phyloP scores from a whole-genome alignment of 2,113 vertebrate species.

The Oreocharis arfaki region DNA sequence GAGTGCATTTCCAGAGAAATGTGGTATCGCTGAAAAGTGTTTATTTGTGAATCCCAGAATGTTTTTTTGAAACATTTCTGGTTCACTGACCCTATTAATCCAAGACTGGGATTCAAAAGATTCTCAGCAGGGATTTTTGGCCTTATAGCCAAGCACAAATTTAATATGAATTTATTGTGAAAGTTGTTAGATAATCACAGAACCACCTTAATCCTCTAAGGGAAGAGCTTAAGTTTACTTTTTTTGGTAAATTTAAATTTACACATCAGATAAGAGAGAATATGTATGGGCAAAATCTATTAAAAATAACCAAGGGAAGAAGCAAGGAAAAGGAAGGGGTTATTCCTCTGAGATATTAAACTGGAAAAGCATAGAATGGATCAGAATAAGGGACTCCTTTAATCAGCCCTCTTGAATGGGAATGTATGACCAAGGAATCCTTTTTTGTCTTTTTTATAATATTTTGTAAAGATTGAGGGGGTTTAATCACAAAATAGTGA shows the following conservation, averaged over 20 bases:
- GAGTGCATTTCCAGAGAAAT: not conserved
- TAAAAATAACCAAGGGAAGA: not conserved
- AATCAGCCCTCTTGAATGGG: not conserved
- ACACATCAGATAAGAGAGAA: not conserved
- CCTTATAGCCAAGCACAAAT: not conserved
- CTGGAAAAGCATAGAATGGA: not conserved
- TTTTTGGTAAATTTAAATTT: not conserved
- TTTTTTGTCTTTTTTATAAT: no score
- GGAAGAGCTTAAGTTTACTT: not conserved
- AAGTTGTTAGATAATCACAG: not conserved
- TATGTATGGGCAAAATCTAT: not conserved
- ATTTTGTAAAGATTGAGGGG: not conserved
- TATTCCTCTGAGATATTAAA: not conserved
- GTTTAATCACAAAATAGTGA: slow-evolving; percentile 2
- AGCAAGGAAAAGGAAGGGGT: not conserved
- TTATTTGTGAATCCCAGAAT: not conserved
- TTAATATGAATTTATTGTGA: not conserved
- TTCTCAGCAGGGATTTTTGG: not conserved
- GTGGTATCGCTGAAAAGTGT: not conserved
- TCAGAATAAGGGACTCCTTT: not conserved
- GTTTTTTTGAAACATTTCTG: not conserved
- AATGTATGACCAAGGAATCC: not conserved
- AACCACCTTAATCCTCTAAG: not conserved
- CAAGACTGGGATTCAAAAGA: not conserved
- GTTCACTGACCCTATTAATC: not conserved